Evolutionary conservation across 2,797 vertebrate species (phyloP).

Genomic region (Alauda arvensis): DNA sequence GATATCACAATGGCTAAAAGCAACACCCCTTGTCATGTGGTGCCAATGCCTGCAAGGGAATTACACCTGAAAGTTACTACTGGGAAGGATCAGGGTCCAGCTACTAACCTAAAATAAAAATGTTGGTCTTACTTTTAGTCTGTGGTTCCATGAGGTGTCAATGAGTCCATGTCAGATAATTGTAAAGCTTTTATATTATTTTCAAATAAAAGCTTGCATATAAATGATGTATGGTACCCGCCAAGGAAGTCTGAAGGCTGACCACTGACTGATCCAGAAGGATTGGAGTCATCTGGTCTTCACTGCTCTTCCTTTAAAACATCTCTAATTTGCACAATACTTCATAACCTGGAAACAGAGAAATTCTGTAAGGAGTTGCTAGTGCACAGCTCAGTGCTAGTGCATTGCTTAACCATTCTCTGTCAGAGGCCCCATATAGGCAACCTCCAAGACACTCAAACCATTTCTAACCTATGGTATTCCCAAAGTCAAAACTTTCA

Average conservation of each 20-base stretch:
- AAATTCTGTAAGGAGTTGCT: not conserved
- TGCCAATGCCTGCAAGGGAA: not conserved
- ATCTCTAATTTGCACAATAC: not conserved
- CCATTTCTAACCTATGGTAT: not conserved
- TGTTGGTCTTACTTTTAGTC: not conserved
- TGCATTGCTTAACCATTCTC: not conserved
- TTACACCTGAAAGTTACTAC: not conserved
- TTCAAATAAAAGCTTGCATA: not conserved
- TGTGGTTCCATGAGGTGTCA: not conserved
- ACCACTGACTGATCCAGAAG: not conserved
- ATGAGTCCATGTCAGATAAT: not conserved
- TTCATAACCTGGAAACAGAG: not conserved
- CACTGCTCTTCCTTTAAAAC: not conserved
- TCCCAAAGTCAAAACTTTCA: not conserved
- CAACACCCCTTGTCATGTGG: not conserved
- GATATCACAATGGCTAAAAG: not conserved
- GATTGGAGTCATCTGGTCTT: not conserved
- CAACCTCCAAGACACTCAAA: not conserved
- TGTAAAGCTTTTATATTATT: not conserved
- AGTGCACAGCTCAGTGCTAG: not conserved
- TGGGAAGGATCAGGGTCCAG: not conserved
- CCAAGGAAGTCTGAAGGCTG: not conserved
- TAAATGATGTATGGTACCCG: not conserved
- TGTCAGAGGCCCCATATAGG: fast-evolving
- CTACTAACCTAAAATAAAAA: not conserved